These are phyloP conservation scores for Archips crataeganus DNA, from an alignment of 2,888 invertebrate genomes.

Conservation along the genomic window DNA sequence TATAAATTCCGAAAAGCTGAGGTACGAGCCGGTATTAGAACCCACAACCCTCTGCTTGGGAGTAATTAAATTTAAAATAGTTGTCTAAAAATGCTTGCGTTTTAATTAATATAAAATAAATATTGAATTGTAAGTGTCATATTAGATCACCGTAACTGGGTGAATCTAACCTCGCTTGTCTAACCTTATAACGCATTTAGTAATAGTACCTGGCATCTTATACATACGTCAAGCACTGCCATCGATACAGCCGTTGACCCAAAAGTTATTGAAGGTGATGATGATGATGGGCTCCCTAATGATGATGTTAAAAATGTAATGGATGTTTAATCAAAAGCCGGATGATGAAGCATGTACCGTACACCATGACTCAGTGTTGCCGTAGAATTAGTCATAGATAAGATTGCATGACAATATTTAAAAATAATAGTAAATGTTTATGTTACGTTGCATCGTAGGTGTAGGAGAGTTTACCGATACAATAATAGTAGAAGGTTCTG, in stretches of 20 bases:
- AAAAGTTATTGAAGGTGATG: background rate
- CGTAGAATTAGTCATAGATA: constrained; percentile 64
- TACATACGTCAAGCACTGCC: too few species aligned
- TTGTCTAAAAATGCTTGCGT: too few species aligned
- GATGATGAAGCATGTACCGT: constrained; percentile 32
- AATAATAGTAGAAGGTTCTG: constrained; percentile 43
- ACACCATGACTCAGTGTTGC: constrained; percentile 38
- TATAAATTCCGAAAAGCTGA: too few species aligned
- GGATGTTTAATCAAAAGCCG: constrained; percentile 33
- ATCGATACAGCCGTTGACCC: background rate
- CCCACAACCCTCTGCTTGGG: too few species aligned
- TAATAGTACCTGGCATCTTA: background rate
- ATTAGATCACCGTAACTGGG: too few species aligned
- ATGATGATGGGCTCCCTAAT: background rate
- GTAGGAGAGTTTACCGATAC: constrained; percentile 45
- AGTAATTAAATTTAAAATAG: too few species aligned
- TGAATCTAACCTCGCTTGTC: too few species aligned
- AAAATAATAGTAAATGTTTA: constrained; percentile 67
- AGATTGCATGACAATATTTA: constrained; percentile 64
- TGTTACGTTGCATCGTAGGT: constrained; percentile 53
- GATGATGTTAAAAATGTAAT: background rate
- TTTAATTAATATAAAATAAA: too few species aligned
- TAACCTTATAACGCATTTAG: background rate
- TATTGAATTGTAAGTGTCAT: too few species aligned
- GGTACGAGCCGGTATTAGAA: too few species aligned